Base-by-base conservation (phyloP, 2,113 vertebrate species). In the Plestiodon gilberti region DNA sequence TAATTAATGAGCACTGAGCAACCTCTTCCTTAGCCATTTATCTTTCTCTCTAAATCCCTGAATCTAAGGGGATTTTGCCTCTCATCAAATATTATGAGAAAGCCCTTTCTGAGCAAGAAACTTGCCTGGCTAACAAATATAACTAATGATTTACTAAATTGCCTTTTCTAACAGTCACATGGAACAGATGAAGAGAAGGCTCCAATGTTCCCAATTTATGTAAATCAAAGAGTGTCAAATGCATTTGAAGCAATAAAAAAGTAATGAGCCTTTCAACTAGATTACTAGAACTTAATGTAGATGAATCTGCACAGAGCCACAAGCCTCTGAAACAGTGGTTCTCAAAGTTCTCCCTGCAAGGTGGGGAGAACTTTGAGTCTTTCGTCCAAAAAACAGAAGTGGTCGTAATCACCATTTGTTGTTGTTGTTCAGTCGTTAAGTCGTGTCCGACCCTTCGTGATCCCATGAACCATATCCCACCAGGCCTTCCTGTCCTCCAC, bases 201-300 rank as follows among this genome's bases (percentile, higher is more conserved):
- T 85, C n/a, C 57, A 78, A 92, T 79, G 81, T 48, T 65, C 52
- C 55, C 3, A 1, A 0, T 78, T 0, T 90, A 69, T 75, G 2
- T 87, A 91, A 90, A 90, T 78, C 9, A 48, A 89, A 87, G 64
- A 1, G 40, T 86, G 48, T 87, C 76, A 91, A 87, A 57, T 87
- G 57, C 0, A 0, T 91, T 88, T 90, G 43, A 91, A 76, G 87
- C 82, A 87, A 83, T 92, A 82, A 80, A 88, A 88, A 89, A 17
- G 77, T 78, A 91, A 87, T 83, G 69, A 64, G 33, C 62, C 80
- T 90, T 74, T 90, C 89, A 65, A 87, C 86, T 92, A 48, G 88
- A 93, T 88, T 62, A 87, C 86, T 92, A 48, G 88, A 93, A 89
- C 78, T 87, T 57, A 85, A 48, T 89, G 79, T 84, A 78, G 65